phyloP scores from a whole-genome alignment of 2,888 invertebrate genomes.

The Volucella inflata region DNA sequence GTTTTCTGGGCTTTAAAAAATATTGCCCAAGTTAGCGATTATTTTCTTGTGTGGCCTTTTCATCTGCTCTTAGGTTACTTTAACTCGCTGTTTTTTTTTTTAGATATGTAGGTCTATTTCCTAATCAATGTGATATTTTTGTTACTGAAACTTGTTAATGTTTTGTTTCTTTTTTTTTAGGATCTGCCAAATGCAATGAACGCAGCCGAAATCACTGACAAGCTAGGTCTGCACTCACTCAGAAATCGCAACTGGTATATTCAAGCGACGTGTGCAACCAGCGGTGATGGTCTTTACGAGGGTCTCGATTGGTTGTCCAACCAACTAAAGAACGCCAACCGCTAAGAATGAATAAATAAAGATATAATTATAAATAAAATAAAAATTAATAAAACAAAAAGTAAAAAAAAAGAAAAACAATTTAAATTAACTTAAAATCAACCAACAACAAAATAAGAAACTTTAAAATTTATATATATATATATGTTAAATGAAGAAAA shows the following conservation, averaged over 20 bases:
- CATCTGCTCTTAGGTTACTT: too few relatives aligned
- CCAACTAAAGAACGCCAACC: constrained; percentile 99
- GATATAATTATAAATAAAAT: constrained; percentile 76
- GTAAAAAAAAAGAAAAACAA: constrained; percentile 77
- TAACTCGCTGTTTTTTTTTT: too few relatives aligned
- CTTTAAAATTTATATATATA: constrained; percentile 77
- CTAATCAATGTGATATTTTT: neutral
- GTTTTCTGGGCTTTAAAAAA: too few relatives aligned
- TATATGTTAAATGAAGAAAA: constrained; percentile 76
- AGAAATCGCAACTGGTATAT: constrained; percentile 99
- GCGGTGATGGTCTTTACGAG: constrained; percentile 99
- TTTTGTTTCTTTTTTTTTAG: constrained; percentile 84
- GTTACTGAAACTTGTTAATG: neutral
- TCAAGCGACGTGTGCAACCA: constrained; percentile 99
- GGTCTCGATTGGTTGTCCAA: constrained; percentile 99
- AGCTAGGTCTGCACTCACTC: constrained; percentile 98
- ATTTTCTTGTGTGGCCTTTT: too few relatives aligned
- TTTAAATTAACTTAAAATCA: constrained; percentile 75
- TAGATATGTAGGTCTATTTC: too few relatives aligned
- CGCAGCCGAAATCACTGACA: constrained; percentile 99
- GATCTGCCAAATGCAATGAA: constrained; percentile 99
- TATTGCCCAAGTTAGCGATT: too few relatives aligned
- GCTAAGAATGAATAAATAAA: constrained; percentile 86
- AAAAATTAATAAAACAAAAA: constrained; percentile 76
- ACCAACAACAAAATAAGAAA: constrained; percentile 77